Percentiles rank a stretch among this genome's conserved stretches.
phyloP scores from a whole-genome alignment of 2,113 vertebrate genomes.

The Melanerpes formicivorus region DNA sequence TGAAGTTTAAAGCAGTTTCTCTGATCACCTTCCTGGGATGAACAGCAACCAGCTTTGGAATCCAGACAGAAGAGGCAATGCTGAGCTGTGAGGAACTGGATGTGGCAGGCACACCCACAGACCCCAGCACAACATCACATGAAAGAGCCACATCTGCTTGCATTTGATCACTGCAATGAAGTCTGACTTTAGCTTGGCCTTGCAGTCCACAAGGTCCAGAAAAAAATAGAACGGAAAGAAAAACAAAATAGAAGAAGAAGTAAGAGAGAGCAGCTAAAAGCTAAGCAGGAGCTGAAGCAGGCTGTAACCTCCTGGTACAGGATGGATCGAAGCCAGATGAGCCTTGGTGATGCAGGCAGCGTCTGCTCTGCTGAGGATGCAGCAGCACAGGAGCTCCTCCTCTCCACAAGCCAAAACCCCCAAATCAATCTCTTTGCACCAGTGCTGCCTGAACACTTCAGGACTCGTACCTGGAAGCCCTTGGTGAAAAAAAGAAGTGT shows the following conservation, averaged over 20 bases:
- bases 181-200: conserved; percentile 80
- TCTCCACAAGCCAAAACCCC: not conserved
- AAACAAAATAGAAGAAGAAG: not conserved
- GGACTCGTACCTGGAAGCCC: conserved; percentile 27
- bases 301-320: conserved; percentile 55
- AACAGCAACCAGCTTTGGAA: not conserved
- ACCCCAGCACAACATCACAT: conserved; percentile 9
- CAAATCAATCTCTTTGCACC: not conserved
- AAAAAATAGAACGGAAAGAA: too few relatives aligned
- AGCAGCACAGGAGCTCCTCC: conserved; percentile 39
- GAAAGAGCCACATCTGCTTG: conserved; percentile 78
- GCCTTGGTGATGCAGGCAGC: conserved; percentile 36
- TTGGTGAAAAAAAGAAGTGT: not conserved
- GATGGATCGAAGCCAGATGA: conserved; percentile 83
- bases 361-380: conserved; percentile 45
- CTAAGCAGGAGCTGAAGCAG: conserved; percentile 71
- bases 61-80: not conserved
- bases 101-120: conserved; percentile 8
- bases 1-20: not conserved
- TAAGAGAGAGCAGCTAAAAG: conserved; percentile 71
- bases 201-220: conserved; percentile 71
- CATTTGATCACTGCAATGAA: conserved; percentile 72
- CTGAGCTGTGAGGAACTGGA: not conserved
- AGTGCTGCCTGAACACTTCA: not conserved
- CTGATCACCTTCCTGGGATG: not conserved